Evolutionary conservation across 2,113 vertebrate genomes (phyloP), one percentile per base, ranked within the genome.

Genomic region (Grus americana): DNA sequence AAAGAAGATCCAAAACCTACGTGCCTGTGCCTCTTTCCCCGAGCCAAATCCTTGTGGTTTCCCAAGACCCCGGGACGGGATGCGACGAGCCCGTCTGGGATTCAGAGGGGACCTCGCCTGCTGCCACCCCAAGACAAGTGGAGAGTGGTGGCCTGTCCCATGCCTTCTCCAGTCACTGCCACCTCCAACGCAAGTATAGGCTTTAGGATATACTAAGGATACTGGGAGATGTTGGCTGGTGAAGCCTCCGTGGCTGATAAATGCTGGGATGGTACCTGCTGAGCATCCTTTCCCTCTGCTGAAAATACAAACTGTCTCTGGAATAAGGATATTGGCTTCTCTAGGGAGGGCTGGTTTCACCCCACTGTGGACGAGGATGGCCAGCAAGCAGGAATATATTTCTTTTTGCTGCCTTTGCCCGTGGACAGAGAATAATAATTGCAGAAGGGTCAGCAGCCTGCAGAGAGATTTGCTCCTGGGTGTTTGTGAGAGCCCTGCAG

Each of bases 11-110:
- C 52, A 58, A 86, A 83, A 26, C 2, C 30, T 29, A 15, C 0
- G 0, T 10, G 27, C 15, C 46, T 42, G 1, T 57, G 26, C 36
- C 27, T 78, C 12, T 9, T 44, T 11, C 62, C 21, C 17, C 0
- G 11, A 44, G 21, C 26, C 36, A 34, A 75, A 74, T 32, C 42
- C 40, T 13, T 1, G 10, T 5, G 62, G 58, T 6, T 81, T 82
- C 61, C 55, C n/a, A n/a, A 63, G 57, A 30, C 3, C 17, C 29
- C 1, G 1, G 72, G 22, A 5, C 1, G 6, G 75, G 38, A 44
- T 40, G 65, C 1, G 2, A 4, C 0, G 2, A 36, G 22, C 16
- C 38, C 7, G 2, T 3, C 6, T 6, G 47, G 61, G 52, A 15
- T 84, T 59, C 2, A 0, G 13, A n/a, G 12, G 8, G 27, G 19